Evolutionary conservation across 2,113 vertebrate species (phyloP), one percentile per base, ranked within the genome.

Genomic region (Scomber scombrus): DNA sequence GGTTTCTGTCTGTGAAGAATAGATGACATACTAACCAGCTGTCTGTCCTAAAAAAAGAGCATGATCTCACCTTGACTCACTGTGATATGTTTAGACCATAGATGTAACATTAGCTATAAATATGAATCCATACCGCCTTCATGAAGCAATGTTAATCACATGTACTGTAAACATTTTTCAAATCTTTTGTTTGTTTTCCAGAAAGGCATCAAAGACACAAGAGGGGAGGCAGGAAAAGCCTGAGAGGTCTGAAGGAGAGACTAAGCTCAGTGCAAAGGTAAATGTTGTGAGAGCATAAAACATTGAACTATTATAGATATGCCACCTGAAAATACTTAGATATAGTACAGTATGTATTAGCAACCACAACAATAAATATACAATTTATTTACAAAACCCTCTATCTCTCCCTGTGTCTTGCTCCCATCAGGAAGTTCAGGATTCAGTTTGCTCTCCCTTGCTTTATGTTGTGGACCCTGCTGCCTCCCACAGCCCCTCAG

Each of bases 241-340:
- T 18, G 85, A 91, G 50, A 79, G 57, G 34, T 58, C 83, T 12
- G 91, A 89, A 26, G 76, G 72, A 66, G 85, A 85, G 40, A 70
- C 76, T 58, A 75, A 40, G 5, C 77, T n/a, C 5, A 56, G 85
- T 58, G 75, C 84, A 52, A 83, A 51, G 92, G 95, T 96, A 89
- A 86, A 83, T 40, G 9, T 56, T 40, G 9, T 56, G 54, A 45
- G 23, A 60, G 23, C 77, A 50, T 51, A 10, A 71, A 26, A 43
- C 34, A 8, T 8, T 11, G 29, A 5, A 5, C 63, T 46, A 21
- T 45, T 45, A 51, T 6, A 23, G 3, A 55, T 13, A 15, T 40
- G 34, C 9, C 7, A 40, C 26, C 9, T 50, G 9, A 58, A 29
- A 6, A 50, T 14, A 55, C 31, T 16, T 34, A 34, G 5, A 34